Evolutionary conservation across 1,140 invertebrate species (phyloP).

Genomic region (Dreissena polymorpha): DNA sequence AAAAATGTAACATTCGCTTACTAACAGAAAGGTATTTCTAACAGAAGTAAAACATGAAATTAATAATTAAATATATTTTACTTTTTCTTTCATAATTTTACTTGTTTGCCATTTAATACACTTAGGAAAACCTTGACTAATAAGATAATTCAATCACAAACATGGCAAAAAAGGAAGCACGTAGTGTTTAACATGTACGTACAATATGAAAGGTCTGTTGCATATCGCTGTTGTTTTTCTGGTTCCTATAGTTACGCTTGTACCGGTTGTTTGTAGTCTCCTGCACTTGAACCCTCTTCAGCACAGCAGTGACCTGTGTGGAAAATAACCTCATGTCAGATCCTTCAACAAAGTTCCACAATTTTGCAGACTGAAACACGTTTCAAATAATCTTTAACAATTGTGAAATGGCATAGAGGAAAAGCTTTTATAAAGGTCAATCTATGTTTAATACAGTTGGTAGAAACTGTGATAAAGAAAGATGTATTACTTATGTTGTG

Average conservation of each 20-base stretch:
- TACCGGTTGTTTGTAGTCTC: slow-evolving; percentile 52
- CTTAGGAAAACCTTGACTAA: too few relatives aligned
- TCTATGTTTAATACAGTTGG: too few relatives aligned
- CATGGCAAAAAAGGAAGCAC: too few relatives aligned
- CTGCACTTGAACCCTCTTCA: slow-evolving; percentile 62
- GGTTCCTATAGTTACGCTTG: slow-evolving; percentile 60
- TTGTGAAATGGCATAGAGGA: not conserved
- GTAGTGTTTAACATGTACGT: slow-evolving; percentile 36
- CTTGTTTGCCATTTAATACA: too few relatives aligned
- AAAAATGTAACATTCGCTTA: too few relatives aligned
- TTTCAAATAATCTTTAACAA: too few relatives aligned
- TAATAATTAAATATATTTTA: too few relatives aligned
- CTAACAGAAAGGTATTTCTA: too few relatives aligned
- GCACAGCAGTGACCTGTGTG: slow-evolving; percentile 67
- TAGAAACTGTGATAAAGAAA: not conserved
- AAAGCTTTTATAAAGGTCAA: not conserved
- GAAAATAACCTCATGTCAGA: not conserved
- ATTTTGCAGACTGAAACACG: not conserved
- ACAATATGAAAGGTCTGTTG: slow-evolving; percentile 63
- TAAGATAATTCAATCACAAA: too few relatives aligned
- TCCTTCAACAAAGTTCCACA: not conserved
- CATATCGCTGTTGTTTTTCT: slow-evolving; percentile 56
- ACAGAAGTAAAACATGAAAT: too few relatives aligned
- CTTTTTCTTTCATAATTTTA: too few relatives aligned
- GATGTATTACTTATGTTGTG: too few relatives aligned